Percentiles rank a stretch among this genome's conserved stretches.
These are phyloP conservation scores for Argyresthia goedartella DNA, from an alignment of 2,888 invertebrate genomes.

Conservation along the genomic window DNA sequence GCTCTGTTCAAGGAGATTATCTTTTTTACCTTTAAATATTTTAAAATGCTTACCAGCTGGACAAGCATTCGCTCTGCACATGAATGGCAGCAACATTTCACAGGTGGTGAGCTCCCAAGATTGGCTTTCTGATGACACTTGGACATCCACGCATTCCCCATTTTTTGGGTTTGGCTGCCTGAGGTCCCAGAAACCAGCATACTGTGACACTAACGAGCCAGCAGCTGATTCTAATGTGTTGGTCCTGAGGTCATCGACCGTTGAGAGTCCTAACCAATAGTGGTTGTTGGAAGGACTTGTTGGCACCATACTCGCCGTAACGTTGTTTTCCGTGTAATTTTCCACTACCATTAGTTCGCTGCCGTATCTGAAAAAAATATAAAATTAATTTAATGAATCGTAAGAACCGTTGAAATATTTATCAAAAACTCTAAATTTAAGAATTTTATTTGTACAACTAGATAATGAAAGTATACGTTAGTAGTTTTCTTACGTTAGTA, in stretches of 20 bases:
- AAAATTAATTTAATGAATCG: background rate
- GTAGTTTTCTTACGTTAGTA: too few species aligned
- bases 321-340: conserved; percentile 91
- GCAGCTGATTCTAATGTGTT: conserved; percentile 96
- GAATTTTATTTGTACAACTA: too few species aligned
- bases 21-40: background rate
- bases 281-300: conserved; percentile 77
- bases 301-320: conserved; percentile 85
- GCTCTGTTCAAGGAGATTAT: too few species aligned
- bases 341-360: conserved; percentile 94
- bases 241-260: conserved; percentile 91
- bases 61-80: conserved; percentile 93
- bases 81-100: conserved; percentile 93
- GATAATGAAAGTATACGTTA: too few species aligned
- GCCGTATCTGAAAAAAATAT: conserved; percentile 80
- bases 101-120: conserved; percentile 96
- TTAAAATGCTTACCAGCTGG: conserved; percentile 75
- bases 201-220: conserved; percentile 90
- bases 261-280: conserved; percentile 93
- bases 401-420: background rate
- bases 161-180: conserved; percentile 88
- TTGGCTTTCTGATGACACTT: conserved; percentile 78
- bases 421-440: too few species aligned
- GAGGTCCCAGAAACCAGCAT: conserved; percentile 94
- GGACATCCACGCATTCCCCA: conserved; percentile 92